These are phyloP conservation scores for Acleris literana DNA, from an alignment of 2,888 invertebrate species.

Conservation along the genomic window DNA sequence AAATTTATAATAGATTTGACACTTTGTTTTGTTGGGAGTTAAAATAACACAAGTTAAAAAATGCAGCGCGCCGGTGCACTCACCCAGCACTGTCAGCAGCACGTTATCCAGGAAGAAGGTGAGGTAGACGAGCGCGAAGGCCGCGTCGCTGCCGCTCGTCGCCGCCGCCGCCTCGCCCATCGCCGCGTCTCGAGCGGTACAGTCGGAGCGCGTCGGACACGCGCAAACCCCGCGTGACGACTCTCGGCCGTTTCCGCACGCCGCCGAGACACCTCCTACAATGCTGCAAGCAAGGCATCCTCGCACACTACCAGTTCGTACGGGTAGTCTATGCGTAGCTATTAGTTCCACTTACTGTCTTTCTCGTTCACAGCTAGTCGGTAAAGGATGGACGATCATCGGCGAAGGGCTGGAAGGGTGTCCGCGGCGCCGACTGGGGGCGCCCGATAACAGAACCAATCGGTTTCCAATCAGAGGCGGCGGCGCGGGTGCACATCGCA, in stretches of 20 bases:
- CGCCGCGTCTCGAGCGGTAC: conserved; percentile 16
- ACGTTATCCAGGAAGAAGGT: conserved; percentile 93
- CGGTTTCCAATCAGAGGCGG: conserved; percentile 62
- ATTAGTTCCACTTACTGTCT: neutral
- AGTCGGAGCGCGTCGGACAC: neutral
- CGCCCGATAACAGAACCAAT: conserved; percentile 56
- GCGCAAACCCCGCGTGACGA: conserved; percentile 29
- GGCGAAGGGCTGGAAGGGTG: neutral
- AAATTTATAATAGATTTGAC: too few species aligned
- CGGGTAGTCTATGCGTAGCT: neutral
- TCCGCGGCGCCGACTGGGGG: conserved; percentile 29
- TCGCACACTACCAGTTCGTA: neutral
- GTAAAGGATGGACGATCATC: conserved; percentile 1
- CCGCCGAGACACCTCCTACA: neutral
- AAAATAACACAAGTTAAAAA: too few species aligned
- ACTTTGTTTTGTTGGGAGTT: too few species aligned
- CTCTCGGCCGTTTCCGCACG: conserved; percentile 7
- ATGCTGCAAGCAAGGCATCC: neutral
- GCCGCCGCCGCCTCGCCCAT: conserved; percentile 33
- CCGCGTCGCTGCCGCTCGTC: conserved; percentile 45
- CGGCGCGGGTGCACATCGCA: conserved; percentile 55
- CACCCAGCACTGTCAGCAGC: conserved; percentile 94
- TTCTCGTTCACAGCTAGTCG: neutral
- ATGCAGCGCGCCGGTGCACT: conserved; percentile 53
- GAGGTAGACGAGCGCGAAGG: conserved; percentile 84